Evolutionary conservation across 2,888 invertebrate genomes (phyloP), one percentile per base, ranked within the genome.

Genomic region (Hirtodrosophila histrioides): DNA sequence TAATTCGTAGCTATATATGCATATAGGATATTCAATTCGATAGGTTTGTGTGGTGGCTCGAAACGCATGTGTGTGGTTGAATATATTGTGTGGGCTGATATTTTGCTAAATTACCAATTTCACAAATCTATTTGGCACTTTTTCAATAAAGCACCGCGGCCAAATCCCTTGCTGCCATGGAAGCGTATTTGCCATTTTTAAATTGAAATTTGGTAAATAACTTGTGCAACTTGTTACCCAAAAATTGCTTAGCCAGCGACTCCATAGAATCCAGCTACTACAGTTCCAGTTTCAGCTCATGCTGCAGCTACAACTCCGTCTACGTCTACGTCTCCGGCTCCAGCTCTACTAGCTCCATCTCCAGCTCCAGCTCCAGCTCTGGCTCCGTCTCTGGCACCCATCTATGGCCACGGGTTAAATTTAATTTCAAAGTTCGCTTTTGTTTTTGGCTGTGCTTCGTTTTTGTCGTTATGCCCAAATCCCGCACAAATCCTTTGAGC

Each of bases 401-500:
- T 56, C 72, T 65, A 43, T 62, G 62, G 69, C 73, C 64, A 77
- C 49, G 85, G 82, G 87, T 85, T 85, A 85, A 82, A 82, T 82
- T 82, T 85, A 82, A 82, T 87, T 82, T 87, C 69, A 78, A 82
- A 82, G 64, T 87, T 74, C 64, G 69, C 57, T 68, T 74, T 71
- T 87, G 64, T 80, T 86, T 56, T 68, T 69, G 69, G 74, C 58
- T 56, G 29, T 50, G 53, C 69, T 78, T 78, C 65, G 78, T 82
- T 86, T 88, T 82, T 86, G 88, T 86, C 84, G 78, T 79, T 86
- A 79, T 77, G 84, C 72, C 78, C 76, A 84, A 88, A 84, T 84
- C 86, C 88, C 72, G 84, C 84, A 88, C 84, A 84, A 84, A 84
- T 88, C 86, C 84, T 84, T 84, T 84, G 88, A 84, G 84, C 88